Evolutionary conservation across 2,113 vertebrate genomes (phyloP), one percentile per base, ranked within the genome.

Genomic region (Nicator chloris): DNA sequence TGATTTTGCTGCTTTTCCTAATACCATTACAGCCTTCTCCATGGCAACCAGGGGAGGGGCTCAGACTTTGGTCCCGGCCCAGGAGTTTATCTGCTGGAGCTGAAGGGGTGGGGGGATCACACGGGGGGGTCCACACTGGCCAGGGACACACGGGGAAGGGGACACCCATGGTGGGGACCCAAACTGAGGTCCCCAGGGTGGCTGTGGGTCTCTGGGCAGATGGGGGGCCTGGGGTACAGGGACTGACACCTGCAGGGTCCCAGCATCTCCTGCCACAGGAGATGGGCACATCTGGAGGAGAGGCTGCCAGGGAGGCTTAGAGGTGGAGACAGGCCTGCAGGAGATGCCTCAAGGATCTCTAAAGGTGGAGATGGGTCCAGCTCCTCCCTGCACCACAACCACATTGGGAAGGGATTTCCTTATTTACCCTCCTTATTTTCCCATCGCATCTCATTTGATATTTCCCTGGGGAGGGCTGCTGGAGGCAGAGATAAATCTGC

Each of bases 11-110:
- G 86, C 88, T 95, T 82, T 86, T 57, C 91, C 63, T 91, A 93
- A 95, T 57, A 82, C 90, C 75, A 85, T 91, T 94, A 86, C 88
- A 92, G 31, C 93, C 92, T 80, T 96, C 76, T 83, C 95, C 93
- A 95, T 88, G 68, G 88, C 68, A 96, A 95, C 95, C 57, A 84
- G 91, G 73, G 75, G 73, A 50, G 72, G 70, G 1, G 78, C 87
- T 71, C 92, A 97, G 96, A 95, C 94, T 96, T 96, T 96, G 95
- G 85, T 93, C 96, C 59, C 5, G 0, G 47, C n/a, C 0, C 0
- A 42, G 69, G 64, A 92, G 79, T 92, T 95, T 80, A 96, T 59
- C 54, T 79, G 40, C n/a, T 0, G 5, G 78, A 47, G 82, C 75
- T 45, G 77, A n/a, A 56, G 53, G 0, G 37, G 37, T 26, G 53